phyloP scores from a whole-genome alignment of 1,140 invertebrate genomes.

The Antheraea pernyi region DNA sequence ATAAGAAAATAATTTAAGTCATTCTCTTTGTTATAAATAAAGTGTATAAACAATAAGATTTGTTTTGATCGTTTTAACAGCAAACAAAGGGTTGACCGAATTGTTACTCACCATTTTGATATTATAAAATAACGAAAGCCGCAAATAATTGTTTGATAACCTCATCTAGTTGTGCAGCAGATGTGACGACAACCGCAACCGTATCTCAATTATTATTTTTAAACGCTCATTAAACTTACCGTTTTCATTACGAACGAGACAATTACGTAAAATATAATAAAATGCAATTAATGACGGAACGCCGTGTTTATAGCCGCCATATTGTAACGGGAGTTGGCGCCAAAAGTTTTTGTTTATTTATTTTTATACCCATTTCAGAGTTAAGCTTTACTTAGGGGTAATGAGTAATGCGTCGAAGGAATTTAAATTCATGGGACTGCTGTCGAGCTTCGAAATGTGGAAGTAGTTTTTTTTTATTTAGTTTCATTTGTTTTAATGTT shows the following conservation, averaged over 20 bases:
- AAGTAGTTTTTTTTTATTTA: conserved; percentile 22
- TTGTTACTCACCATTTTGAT: conserved; percentile 22
- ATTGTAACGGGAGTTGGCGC: conserved; percentile 45
- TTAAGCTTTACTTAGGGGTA: conserved; percentile 45
- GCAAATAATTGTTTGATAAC: conserved; percentile 25
- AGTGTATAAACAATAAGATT: neutral
- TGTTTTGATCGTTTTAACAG: neutral
- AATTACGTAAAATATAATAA: conserved; percentile 20
- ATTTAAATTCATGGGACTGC: conserved; percentile 31
- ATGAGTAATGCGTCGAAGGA: conserved; percentile 63
- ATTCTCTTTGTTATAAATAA: neutral
- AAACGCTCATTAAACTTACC: conserved; percentile 9
- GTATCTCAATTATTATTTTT: conserved; percentile 1
- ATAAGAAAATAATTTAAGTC: no score
- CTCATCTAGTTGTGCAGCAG: conserved; percentile 13
- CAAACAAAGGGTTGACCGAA: conserved; percentile 12
- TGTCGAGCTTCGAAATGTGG: conserved; percentile 24
- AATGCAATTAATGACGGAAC: conserved; percentile 18
- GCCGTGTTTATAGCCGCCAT: conserved; percentile 25
- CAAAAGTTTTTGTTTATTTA: conserved; percentile 44
- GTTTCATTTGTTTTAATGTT: conserved; percentile 16
- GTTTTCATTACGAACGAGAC: conserved; percentile 5
- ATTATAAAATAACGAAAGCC: conserved; percentile 12
- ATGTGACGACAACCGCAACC: conserved; percentile 13
- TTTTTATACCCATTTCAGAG: conserved; percentile 56